Percentiles rank a stretch among this genome's conserved stretches.
Evolutionary conservation across 2,888 invertebrate genomes (phyloP).

Genomic region (Rhagonycha fulva): DNA sequence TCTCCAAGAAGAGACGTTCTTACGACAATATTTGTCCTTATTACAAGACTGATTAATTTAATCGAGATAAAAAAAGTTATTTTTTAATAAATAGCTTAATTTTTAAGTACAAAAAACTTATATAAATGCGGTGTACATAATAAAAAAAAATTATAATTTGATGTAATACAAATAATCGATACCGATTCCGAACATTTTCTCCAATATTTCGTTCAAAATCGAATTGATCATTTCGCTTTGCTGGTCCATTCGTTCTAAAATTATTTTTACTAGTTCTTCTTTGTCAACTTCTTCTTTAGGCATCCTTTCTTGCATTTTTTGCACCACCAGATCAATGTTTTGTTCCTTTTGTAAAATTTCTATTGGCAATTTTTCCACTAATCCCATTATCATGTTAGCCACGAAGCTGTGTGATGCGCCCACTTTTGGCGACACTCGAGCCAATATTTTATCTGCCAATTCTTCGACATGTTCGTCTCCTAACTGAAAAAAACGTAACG

Average conservation of each 20-base stretch:
- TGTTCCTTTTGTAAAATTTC: constrained; percentile 26
- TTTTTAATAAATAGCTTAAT: constrained; percentile 3
- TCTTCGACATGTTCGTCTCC: not conserved
- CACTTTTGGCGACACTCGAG: not conserved
- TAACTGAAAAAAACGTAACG: not conserved
- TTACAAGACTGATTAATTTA: constrained; percentile 45
- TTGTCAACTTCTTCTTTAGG: constrained; percentile 30
- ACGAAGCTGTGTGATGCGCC: constrained; percentile 40
- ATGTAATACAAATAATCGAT: constrained; percentile 47
- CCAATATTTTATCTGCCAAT: not conserved
- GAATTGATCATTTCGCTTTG: constrained; percentile 36
- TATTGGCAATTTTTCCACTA: constrained; percentile 38
- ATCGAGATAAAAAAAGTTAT: constrained; percentile 6
- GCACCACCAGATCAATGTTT: constrained; percentile 32
- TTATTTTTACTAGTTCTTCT: constrained; percentile 30
- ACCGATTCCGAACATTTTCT: constrained; percentile 45
- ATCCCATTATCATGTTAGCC: constrained; percentile 38
- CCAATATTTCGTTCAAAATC: constrained; percentile 43
- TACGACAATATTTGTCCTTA: constrained; percentile 68
- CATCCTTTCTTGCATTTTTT: constrained; percentile 20
- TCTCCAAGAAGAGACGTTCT: constrained; percentile 69
- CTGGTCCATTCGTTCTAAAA: constrained; percentile 11
- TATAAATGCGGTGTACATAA: not conserved
- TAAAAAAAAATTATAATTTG: constrained; percentile 28
- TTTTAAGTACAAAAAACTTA: constrained; percentile 18